Evolutionary conservation across 2,888 invertebrate genomes (phyloP), one percentile per base, ranked within the genome.

Genomic region (Lycia hirtaria): DNA sequence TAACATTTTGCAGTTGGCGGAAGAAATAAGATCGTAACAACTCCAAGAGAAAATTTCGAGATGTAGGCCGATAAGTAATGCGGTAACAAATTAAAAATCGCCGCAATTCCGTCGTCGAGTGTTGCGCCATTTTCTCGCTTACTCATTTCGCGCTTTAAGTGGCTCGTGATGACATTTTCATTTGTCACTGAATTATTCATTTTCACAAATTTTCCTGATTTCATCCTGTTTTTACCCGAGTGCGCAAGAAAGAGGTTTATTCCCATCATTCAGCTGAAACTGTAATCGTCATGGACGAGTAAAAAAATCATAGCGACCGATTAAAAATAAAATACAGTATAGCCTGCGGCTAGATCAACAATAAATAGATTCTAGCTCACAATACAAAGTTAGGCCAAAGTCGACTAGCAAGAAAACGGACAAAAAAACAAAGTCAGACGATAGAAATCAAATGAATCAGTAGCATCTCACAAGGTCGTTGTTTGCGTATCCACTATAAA

Each of bases 91-190:
- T 47, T 48, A 28, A 26, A 49, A 50, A 41, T 33, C 26, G 12
- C 38, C 41, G 41, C 47, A 30, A 57, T 57, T 57, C 47, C 35
- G 41, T 35, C 22, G 51, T 22, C 51, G 43, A 33, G 45, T 22
- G 40, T 38, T 48, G 41, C n/a, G 37, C 41, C 28, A 35, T 35
- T 56, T 52, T 52, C 35, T 52, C 51, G 41, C 35, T 56, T 38
- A 47, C 40, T 40, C 45, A 33, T 12, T 37, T 17, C 22, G 32
- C 22, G 7, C 37, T 24, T 5, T 26, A 33, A 52, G 47, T 50
- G 45, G 41, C 30, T 35, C 33, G 9, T 37, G 41, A 52, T 57
- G 52, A 12, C 33, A 19, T 22, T 30, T 28, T 47, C 4, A 17
- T 41, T 9, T 4, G 26, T 26, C 30, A 41, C 41, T 41, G 14